Evolutionary conservation across 2,113 vertebrate species (phyloP).

Genomic region (Leiothrix lutea): DNA sequence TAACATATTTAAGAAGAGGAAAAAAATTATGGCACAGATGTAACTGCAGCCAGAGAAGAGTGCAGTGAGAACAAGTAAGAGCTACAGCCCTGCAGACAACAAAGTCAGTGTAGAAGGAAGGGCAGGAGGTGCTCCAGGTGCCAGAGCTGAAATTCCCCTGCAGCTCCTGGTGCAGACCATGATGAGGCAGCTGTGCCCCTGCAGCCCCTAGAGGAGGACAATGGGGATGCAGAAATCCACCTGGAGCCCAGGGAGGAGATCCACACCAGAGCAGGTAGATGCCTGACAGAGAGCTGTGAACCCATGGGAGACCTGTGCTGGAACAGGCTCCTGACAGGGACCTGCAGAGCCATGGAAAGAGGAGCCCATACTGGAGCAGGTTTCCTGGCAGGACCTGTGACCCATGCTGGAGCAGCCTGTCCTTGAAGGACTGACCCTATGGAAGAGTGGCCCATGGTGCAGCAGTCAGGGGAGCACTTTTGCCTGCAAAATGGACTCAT

Average conservation of each 20-base stretch:
- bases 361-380: fast-evolving
- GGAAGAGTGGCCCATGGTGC: too few relatives aligned
- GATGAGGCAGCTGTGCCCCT: neutral
- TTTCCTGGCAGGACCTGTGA: neutral
- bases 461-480: neutral
- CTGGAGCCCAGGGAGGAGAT: neutral
- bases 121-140: neutral
- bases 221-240: neutral
- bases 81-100: neutral
- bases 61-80: fast-evolving
- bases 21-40: too few relatives aligned
- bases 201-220: neutral
- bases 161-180: neutral
- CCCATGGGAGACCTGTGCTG: fast-evolving
- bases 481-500: neutral
- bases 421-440: neutral
- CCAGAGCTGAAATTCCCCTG: neutral
- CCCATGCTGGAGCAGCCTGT: neutral
- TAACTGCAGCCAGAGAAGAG: neutral
- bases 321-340: neutral
- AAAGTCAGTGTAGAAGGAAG: neutral
- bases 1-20: too few relatives aligned
- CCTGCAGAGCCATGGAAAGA: neutral
- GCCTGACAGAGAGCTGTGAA: neutral
- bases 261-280: neutral